Conservation (phyloP, 2,888 invertebrate genomes). For the Anagyrus pseudococci region DNA sequence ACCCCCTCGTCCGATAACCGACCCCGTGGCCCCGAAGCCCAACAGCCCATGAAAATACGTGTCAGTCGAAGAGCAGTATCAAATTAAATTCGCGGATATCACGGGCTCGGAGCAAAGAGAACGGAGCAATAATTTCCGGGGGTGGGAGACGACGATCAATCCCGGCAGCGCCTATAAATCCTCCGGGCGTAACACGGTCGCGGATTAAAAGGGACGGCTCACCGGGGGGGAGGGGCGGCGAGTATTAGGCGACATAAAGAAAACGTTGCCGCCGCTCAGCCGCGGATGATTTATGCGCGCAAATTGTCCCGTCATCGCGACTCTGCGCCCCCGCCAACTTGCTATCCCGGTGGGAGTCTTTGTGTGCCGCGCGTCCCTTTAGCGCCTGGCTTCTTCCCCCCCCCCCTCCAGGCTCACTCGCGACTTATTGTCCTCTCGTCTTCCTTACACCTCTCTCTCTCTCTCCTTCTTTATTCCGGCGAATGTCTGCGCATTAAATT, state of each 20-base stretch:
- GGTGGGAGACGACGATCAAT: too few species aligned
- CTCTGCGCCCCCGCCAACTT: slow-evolving; percentile 35
- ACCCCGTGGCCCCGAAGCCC: too few species aligned
- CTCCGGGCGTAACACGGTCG: background rate
- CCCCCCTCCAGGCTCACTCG: slow-evolving; percentile 15
- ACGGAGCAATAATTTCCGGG: too few species aligned
- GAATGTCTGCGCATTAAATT: slow-evolving; percentile 51
- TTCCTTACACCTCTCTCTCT: slow-evolving; percentile 13
- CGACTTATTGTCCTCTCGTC: slow-evolving; percentile 29
- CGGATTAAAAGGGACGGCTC: too few species aligned
- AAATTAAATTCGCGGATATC: too few species aligned
- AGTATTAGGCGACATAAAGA: slow-evolving; percentile 60
- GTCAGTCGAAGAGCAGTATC: too few species aligned
- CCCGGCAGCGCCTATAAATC: too few species aligned
- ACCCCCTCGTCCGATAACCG: too few species aligned
- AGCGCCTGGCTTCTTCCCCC: slow-evolving; percentile 16
- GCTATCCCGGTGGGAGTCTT: too few species aligned
- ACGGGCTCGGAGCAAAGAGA: too few species aligned
- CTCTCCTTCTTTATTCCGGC: background rate
- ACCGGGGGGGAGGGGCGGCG: background rate
- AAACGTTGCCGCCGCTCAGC: slow-evolving; percentile 41
- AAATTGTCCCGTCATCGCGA: slow-evolving; percentile 58
- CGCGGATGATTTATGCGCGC: slow-evolving; percentile 58
- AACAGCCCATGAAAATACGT: too few species aligned
- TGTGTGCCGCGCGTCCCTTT: too few species aligned